Conservation (phyloP, 2,888 invertebrate species). For the Phyto melanocephala region DNA sequence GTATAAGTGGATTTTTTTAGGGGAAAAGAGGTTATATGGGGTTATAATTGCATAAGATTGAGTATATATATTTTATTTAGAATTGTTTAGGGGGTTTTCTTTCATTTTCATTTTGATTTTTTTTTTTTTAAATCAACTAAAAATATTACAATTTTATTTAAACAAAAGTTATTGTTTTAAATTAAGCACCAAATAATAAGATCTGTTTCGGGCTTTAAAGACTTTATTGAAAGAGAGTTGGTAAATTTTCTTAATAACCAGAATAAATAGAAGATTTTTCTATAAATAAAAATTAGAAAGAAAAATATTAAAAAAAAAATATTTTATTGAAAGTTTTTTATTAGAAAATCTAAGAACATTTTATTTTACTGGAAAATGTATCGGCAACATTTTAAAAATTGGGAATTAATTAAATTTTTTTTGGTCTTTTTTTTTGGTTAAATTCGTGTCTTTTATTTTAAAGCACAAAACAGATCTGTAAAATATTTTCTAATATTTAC, state of each 20-base stretch:
- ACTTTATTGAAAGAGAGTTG: too few relatives aligned
- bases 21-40: slow-evolving; percentile 45
- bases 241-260: too few relatives aligned
- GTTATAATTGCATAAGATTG: slow-evolving; percentile 46
- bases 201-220: not conserved
- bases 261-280: too few relatives aligned
- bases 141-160: slow-evolving; percentile 27
- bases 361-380: too few relatives aligned
- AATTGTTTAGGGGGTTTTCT: slow-evolving; percentile 27
- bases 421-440: too few relatives aligned
- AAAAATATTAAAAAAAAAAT: too few relatives aligned
- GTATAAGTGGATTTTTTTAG: slow-evolving; percentile 41
- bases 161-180: slow-evolving; percentile 30
- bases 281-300: too few relatives aligned
- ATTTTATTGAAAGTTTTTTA: too few relatives aligned
- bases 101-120: slow-evolving; percentile 11
- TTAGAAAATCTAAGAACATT: too few relatives aligned
- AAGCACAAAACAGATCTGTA: slow-evolving; percentile 17
- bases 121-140: not conserved
- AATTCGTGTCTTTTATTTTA: not conserved
- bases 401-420: too few relatives aligned
- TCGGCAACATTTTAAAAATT: too few relatives aligned
- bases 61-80: slow-evolving; percentile 34
- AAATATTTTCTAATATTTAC: slow-evolving; percentile 29
- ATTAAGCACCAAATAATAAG: slow-evolving; percentile 61